A percentile compares a stretch with the other conserved stretches of the same genome.
These are phyloP conservation scores for Drosophila melanocephala DNA, from an alignment of 2,888 invertebrate species.

Conservation along the genomic window DNA sequence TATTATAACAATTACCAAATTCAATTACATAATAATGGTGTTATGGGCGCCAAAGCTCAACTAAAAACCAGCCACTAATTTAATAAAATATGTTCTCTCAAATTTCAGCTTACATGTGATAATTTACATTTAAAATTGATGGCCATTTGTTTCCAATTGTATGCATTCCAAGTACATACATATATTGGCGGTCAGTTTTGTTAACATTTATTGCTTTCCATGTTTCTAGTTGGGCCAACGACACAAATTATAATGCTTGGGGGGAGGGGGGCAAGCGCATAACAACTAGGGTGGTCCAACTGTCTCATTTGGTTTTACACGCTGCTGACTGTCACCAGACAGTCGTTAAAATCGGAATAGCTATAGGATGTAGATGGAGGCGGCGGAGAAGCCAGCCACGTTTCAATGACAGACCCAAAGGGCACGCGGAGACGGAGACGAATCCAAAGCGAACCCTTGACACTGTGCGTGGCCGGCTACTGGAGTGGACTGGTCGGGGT, in stretches of 20 bases:
- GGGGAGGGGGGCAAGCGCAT: conserved; percentile 11
- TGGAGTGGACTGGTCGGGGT: background rate
- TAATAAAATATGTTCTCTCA: background rate
- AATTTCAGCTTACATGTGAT: background rate
- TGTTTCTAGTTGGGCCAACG: conserved; percentile 14
- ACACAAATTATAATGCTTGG: conserved; percentile 21
- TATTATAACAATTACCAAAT: background rate
- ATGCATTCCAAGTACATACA: conserved; percentile 12
- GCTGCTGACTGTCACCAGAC: conserved; percentile 36
- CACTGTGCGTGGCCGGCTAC: conserved; percentile 37
- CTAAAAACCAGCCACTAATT: background rate
- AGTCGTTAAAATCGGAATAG: conserved; percentile 49
- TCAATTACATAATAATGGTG: background rate
- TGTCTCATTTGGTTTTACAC: conserved; percentile 17
- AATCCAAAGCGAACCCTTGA: conserved; percentile 71
- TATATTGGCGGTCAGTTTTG: conserved; percentile 22
- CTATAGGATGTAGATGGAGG: background rate
- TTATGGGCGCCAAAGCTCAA: background rate
- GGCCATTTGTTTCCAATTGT: conserved; percentile 23
- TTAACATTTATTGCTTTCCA: conserved; percentile 27
- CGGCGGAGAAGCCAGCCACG: conserved; percentile 19
- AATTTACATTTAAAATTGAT: background rate
- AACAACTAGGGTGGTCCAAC: conserved; percentile 3
- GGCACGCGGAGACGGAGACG: conserved; percentile 57
- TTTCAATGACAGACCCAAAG: conserved; percentile 62